phyloP scores from a whole-genome alignment of 2,888 invertebrate species.

The Leucophora obtusa region DNA sequence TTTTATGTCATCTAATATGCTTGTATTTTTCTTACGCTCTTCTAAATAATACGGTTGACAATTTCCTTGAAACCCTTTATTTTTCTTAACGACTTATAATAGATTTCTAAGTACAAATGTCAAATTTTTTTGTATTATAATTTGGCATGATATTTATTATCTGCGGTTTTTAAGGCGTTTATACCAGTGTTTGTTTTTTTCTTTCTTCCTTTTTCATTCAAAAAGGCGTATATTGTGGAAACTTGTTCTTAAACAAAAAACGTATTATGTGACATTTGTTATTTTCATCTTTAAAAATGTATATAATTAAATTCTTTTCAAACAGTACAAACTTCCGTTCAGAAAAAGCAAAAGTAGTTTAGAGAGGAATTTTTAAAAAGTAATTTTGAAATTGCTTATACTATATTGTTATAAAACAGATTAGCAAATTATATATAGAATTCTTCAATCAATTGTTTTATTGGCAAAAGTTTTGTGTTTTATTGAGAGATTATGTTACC shows the following conservation, averaged over 20 bases:
- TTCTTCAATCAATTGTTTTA: too few relatives aligned
- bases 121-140: slow-evolving; percentile 16
- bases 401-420: too few relatives aligned
- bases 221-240: slow-evolving; percentile 43
- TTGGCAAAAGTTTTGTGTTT: too few relatives aligned
- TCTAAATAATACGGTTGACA: slow-evolving; percentile 51
- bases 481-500: too few relatives aligned
- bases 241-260: slow-evolving; percentile 39
- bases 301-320: not conserved
- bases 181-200: slow-evolving; percentile 45
- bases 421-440: too few relatives aligned
- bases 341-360: not conserved
- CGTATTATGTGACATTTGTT: slow-evolving; percentile 54
- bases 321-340: not conserved
- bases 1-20: slow-evolving; percentile 59
- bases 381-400: not conserved
- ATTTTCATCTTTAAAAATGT: not conserved
- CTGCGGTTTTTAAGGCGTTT: slow-evolving; percentile 54
- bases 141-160: slow-evolving; percentile 16
- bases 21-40: slow-evolving; percentile 25
- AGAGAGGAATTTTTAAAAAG: not conserved
- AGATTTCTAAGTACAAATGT: slow-evolving; percentile 5
- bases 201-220: not conserved
- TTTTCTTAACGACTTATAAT: slow-evolving; percentile 13
- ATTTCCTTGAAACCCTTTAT: slow-evolving; percentile 57